Percentiles rank a stretch among this genome's conserved stretches.
These are phyloP conservation scores for Salvelinus alpinus DNA, from an alignment of 2,113 vertebrate genomes.

Conservation along the genomic window DNA sequence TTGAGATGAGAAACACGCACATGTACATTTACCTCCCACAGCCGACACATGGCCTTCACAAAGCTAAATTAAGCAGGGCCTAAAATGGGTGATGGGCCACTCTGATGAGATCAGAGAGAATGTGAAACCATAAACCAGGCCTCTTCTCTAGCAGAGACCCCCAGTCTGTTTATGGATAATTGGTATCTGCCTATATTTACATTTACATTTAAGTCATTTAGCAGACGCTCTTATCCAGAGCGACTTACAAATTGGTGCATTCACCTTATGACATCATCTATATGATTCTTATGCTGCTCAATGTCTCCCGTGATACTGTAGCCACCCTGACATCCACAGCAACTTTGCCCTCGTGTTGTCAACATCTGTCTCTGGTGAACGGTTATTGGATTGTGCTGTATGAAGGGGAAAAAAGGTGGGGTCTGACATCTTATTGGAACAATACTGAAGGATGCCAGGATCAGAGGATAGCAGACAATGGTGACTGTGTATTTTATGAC, in stretches of 20 bases:
- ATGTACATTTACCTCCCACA: constrained; percentile 52
- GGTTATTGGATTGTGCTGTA: no score
- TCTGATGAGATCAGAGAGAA: constrained; percentile 65
- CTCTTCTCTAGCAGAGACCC: constrained; percentile 38
- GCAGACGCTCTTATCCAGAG: no score
- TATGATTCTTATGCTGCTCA: constrained; percentile 35
- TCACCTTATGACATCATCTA: no score
- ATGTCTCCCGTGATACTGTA: neutral
- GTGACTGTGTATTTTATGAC: no score
- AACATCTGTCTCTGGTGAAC: neutral
- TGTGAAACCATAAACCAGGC: constrained; percentile 60
- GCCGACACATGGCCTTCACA: constrained; percentile 35
- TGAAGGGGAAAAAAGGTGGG: no score
- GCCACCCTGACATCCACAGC: neutral
- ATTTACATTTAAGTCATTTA: no score
- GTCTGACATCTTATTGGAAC: no score
- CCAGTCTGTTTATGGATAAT: constrained; percentile 50
- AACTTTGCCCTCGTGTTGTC: neutral
- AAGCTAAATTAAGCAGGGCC: constrained; percentile 65
- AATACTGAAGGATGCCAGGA: no score
- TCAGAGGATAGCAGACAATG: no score
- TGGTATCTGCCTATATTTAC: constrained; percentile 36
- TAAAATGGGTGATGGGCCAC: constrained; percentile 55
- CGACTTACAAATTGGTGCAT: no score
- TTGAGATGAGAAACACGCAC: constrained; percentile 4